Conservation (phyloP, 2,888 invertebrate genomes). For the Amblyteles armatorius region DNA sequence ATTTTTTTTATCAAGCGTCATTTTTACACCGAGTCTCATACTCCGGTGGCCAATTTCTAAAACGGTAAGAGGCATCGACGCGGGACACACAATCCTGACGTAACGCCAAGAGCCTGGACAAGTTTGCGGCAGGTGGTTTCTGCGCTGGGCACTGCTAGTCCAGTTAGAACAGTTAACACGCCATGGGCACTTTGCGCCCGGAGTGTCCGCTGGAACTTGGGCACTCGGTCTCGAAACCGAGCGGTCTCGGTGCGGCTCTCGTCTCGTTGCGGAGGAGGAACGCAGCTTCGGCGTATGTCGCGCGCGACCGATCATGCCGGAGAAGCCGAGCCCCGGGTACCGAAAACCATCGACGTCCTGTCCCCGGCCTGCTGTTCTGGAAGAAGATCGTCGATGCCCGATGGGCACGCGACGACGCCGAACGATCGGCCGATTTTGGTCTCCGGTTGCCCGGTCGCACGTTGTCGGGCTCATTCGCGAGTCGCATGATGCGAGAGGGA, state of each 20-base stretch:
- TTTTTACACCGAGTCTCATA: no score
- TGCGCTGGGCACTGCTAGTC: no score
- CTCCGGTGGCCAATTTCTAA: no score
- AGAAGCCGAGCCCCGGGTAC: neutral
- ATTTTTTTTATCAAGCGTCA: no score
- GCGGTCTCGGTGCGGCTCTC: neutral
- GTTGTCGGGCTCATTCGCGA: constrained; percentile 4
- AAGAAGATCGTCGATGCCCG: neutral
- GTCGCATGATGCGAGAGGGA: neutral
- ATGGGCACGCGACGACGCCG: constrained; percentile 36
- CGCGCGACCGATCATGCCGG: neutral
- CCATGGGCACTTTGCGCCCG: constrained; percentile 11
- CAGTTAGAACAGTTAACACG: constrained; percentile 10
- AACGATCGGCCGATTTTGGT: constrained; percentile 21
- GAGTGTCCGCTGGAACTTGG: neutral
- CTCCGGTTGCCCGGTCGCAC: constrained; percentile 16
- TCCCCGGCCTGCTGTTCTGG: neutral
- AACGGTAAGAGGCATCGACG: no score
- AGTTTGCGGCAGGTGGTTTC: no score
- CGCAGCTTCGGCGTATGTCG: constrained; percentile 22
- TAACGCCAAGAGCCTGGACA: no score
- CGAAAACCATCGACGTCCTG: neutral
- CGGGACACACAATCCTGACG: no score
- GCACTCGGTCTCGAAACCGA: neutral
- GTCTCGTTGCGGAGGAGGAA: constrained; percentile 17